Percentiles rank a stretch among this genome's conserved stretches.
phyloP scores from a whole-genome alignment of 2,888 invertebrate species.

The Leptinotarsa juncta region DNA sequence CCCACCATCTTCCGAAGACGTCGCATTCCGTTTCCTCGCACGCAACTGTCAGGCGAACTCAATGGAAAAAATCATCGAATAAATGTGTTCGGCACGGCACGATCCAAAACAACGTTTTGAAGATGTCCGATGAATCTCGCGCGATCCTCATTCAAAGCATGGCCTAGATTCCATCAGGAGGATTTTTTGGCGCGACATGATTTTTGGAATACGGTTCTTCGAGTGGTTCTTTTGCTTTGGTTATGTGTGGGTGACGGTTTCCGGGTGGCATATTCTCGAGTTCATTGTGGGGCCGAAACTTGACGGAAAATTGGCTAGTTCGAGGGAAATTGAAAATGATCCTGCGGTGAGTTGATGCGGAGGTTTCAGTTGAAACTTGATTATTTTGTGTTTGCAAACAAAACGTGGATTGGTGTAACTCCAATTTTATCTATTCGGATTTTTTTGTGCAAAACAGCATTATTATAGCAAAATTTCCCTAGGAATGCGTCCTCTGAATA shows the following conservation, averaged over 20 bases:
- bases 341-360: slow-evolving; percentile 20
- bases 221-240: slow-evolving; percentile 11
- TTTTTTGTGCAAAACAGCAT: too few species aligned
- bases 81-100: slow-evolving; percentile 13
- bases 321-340: not conserved
- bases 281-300: slow-evolving; percentile 27
- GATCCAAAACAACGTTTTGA: slow-evolving; percentile 1
- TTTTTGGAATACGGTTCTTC: slow-evolving; percentile 18
- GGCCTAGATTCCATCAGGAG: slow-evolving; percentile 20
- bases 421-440: too few species aligned
- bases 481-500: too few species aligned
- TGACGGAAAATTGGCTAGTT: slow-evolving; percentile 8
- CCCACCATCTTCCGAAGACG: slow-evolving; percentile 15
- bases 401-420: too few species aligned
- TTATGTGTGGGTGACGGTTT: slow-evolving; percentile 18
- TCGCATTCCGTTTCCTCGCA: slow-evolving; percentile 19
- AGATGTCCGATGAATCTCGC: slow-evolving; percentile 14
- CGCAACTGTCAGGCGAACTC: not conserved
- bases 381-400: too few species aligned
- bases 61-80: slow-evolving; percentile 9
- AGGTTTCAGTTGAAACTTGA: too few species aligned
- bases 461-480: too few species aligned
- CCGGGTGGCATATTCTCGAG: slow-evolving; percentile 20
- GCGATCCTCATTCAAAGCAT: slow-evolving; percentile 7
- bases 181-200: slow-evolving; percentile 26